Evolutionary conservation across 2,888 invertebrate species (phyloP).

Genomic region (Thymelicus lineola): DNA sequence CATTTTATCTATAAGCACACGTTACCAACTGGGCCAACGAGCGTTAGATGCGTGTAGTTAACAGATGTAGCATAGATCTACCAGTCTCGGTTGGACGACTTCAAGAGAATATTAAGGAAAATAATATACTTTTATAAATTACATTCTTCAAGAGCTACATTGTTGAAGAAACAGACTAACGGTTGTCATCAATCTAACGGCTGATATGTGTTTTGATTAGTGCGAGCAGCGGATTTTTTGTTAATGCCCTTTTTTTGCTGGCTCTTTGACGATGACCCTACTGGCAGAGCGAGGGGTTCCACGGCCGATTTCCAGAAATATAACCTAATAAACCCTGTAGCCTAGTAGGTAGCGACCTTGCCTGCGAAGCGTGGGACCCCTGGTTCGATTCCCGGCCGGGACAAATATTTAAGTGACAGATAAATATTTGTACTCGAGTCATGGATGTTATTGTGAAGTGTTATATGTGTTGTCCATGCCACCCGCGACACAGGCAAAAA

Average conservation of each 20-base stretch:
- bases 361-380: too few species aligned
- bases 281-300: too few species aligned
- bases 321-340: too few species aligned
- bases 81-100: slow-evolving; percentile 8
- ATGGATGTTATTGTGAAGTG: too few species aligned
- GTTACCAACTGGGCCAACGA: slow-evolving; percentile 16
- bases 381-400: too few species aligned
- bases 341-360: too few species aligned
- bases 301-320: too few species aligned
- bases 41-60: slow-evolving; percentile 7
- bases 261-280: background rate
- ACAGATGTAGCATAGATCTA: slow-evolving; percentile 3
- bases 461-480: too few species aligned
- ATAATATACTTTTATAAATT: background rate
- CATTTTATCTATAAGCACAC: background rate
- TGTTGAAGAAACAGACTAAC: background rate
- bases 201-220: slow-evolving; percentile 1
- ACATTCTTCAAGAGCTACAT: background rate
- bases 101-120: background rate
- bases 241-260: background rate
- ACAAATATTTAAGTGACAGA: too few species aligned
- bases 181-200: background rate
- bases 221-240: background rate
- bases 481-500: too few species aligned
- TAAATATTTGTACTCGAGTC: too few species aligned